Evolutionary conservation across 2,888 invertebrate genomes (phyloP).

Genomic region (Phlogophora meticulosa): DNA sequence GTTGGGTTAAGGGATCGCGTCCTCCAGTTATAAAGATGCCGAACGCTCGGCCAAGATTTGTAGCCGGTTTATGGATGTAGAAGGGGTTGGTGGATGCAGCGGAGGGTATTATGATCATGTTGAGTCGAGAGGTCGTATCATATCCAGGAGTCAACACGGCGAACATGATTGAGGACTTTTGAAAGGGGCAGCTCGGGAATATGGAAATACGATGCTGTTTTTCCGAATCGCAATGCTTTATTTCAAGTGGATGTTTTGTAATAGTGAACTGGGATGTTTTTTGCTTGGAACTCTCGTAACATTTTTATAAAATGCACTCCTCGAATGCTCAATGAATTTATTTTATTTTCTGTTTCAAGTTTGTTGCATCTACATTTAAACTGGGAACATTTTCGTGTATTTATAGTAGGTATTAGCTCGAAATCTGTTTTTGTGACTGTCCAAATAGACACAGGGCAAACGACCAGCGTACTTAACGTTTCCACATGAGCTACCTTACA

Average conservation of each 20-base stretch:
- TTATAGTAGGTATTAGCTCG: background rate
- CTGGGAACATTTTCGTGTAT: background rate
- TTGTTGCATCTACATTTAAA: background rate
- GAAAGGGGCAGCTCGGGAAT: constrained; percentile 80
- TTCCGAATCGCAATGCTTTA: constrained; percentile 71
- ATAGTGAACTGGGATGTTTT: constrained; percentile 37
- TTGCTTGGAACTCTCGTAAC: background rate
- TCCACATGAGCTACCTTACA: constrained; percentile 68
- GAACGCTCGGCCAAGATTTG: constrained; percentile 88
- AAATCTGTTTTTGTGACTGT: constrained; percentile 31
- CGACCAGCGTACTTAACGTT: constrained; percentile 69
- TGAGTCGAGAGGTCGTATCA: constrained; percentile 88
- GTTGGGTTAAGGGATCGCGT: constrained; percentile 90
- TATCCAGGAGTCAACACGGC: constrained; percentile 89
- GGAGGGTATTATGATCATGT: constrained; percentile 89
- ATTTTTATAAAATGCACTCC: constrained; percentile 15
- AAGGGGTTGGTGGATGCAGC: constrained; percentile 88
- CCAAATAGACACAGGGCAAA: constrained; percentile 58
- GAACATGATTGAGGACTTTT: constrained; percentile 86
- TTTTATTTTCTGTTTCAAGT: background rate
- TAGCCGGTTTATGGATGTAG: constrained; percentile 89
- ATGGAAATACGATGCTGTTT: constrained; percentile 75
- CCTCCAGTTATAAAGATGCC: constrained; percentile 90
- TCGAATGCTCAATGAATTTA: background rate
- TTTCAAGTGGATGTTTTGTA: constrained; percentile 60